These are phyloP conservation scores for Abrostola tripartita DNA, from an alignment of 2,888 invertebrate genomes.

Conservation along the genomic window DNA sequence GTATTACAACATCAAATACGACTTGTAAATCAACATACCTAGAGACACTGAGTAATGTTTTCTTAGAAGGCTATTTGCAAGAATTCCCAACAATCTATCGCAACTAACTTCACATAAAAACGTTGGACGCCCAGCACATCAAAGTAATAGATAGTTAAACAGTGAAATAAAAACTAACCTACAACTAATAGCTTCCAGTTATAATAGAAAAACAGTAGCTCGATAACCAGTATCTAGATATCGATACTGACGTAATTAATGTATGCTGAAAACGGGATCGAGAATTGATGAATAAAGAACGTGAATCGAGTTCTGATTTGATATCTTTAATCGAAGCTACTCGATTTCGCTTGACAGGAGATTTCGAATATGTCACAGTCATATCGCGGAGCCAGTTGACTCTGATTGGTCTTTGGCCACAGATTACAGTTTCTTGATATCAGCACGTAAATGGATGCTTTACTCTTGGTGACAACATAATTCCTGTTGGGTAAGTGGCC, in stretches of 20 bases:
- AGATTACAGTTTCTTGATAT: no score
- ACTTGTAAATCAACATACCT: constrained; percentile 52
- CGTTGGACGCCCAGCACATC: constrained; percentile 64
- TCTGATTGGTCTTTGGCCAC: not conserved
- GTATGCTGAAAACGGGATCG: constrained; percentile 32
- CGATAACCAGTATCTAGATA: constrained; percentile 35
- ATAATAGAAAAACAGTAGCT: constrained; percentile 36
- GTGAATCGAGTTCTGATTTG: not conserved
- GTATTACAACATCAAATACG: constrained; percentile 42
- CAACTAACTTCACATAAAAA: constrained; percentile 68
- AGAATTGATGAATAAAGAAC: constrained; percentile 24
- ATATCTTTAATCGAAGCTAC: not conserved
- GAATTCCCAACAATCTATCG: constrained; percentile 69
- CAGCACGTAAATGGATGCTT: no score
- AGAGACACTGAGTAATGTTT: constrained; percentile 50
- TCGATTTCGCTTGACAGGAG: constrained; percentile 1
- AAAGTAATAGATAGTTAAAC: constrained; percentile 63
- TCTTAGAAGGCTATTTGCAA: constrained; percentile 61
- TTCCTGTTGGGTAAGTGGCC: no score
- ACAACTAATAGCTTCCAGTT: constrained; percentile 65
- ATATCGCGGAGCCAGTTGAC: not conserved
- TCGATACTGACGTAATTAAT: constrained; percentile 26
- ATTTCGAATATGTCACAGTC: not conserved
- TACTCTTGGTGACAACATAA: no score
- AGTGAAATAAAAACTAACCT: constrained; percentile 62